These are phyloP conservation scores for Zeugodacus cucurbitae DNA, from an alignment of 1,140 invertebrate species.

Conservation along the genomic window DNA sequence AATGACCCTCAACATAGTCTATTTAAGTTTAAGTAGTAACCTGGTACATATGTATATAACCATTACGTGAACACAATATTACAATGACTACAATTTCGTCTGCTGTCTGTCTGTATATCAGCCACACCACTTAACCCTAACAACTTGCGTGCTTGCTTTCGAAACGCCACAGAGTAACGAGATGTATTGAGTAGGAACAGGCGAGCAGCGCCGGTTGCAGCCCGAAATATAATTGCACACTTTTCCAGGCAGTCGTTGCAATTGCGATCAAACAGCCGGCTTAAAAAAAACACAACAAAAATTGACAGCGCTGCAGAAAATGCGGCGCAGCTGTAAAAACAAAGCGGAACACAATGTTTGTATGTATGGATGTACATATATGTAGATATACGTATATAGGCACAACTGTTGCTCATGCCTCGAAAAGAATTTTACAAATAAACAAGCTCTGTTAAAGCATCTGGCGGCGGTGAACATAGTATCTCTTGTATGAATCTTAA, in stretches of 20 bases:
- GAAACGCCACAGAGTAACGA: not conserved
- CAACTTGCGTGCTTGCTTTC: not conserved
- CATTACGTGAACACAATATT: no score
- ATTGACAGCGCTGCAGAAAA: not conserved
- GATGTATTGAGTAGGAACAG: constrained; percentile 7
- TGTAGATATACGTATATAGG: not conserved
- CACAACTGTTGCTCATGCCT: not conserved
- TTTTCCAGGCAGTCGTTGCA: not conserved
- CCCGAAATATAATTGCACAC: not conserved
- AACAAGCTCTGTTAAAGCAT: not conserved
- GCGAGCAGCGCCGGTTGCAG: not conserved
- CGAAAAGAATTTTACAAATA: not conserved
- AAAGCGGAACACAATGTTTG: not conserved
- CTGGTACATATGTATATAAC: not conserved
- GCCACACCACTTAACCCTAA: no score
- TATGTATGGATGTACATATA: not conserved
- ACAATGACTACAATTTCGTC: no score
- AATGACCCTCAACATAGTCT: no score
- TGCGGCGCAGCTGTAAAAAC: not conserved
- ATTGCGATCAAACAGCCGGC: not conserved
- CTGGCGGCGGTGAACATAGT: not conserved
- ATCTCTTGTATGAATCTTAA: not conserved
- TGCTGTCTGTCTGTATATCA: no score
- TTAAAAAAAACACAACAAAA: not conserved
- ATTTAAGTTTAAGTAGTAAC: no score